Conservation (phyloP, 2,113 vertebrate species). For the Albula glossodonta region DNA sequence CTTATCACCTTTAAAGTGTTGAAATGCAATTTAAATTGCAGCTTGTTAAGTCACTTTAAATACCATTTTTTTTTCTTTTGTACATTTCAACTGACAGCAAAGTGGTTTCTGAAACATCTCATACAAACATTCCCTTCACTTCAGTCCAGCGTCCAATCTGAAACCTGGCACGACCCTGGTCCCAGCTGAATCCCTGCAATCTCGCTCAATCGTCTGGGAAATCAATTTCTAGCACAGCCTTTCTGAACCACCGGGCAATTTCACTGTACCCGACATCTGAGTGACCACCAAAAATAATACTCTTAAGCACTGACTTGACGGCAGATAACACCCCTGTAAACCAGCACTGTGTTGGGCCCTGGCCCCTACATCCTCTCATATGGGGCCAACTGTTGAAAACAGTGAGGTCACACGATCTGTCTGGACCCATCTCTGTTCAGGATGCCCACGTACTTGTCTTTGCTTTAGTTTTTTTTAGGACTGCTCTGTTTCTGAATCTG, state of each 20-base stretch:
- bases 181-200: slow-evolving; percentile 1
- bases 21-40: too few species aligned
- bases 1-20: too few species aligned
- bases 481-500: too few species aligned
- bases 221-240: background rate
- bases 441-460: background rate
- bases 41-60: background rate
- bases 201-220: background rate
- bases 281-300: background rate
- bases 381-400: background rate
- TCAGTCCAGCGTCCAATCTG: background rate
- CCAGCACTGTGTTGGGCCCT: background rate
- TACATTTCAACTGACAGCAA: background rate
- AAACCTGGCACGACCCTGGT: background rate
- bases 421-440: background rate
- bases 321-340: background rate
- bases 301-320: background rate
- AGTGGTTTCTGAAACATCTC: background rate
- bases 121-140: background rate
- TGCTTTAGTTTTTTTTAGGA: background rate
- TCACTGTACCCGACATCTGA: background rate
- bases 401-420: background rate
- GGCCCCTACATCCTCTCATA: background rate
- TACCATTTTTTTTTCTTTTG: background rate
- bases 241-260: background rate